Evolutionary conservation across 2,888 invertebrate species (phyloP).

Genomic region (Hydriomena furcata): DNA sequence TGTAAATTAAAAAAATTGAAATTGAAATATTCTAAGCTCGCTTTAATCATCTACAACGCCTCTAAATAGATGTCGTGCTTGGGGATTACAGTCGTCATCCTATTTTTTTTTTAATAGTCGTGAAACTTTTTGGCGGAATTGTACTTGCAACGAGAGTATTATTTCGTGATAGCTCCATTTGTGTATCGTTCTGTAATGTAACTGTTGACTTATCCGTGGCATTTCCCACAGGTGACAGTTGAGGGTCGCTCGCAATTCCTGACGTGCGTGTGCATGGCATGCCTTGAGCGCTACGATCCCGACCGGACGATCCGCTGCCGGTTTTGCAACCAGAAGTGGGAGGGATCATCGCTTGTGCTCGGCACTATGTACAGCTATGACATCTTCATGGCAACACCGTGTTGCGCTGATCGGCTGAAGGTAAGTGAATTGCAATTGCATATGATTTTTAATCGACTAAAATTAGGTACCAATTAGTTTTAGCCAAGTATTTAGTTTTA

Average conservation of each 20-base stretch:
- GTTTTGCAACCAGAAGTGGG: slow-evolving; percentile 94
- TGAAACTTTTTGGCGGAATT: too few relatives aligned
- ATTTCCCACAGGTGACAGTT: slow-evolving; percentile 90
- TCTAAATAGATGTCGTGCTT: too few relatives aligned
- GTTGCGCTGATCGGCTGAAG: slow-evolving; percentile 96
- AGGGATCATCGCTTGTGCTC: slow-evolving; percentile 95
- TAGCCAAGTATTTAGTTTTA: too few relatives aligned
- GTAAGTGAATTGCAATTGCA: too few relatives aligned
- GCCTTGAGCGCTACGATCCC: slow-evolving; percentile 92
- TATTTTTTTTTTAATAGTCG: too few relatives aligned
- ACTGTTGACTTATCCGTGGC: neutral
- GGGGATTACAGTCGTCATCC: too few relatives aligned
- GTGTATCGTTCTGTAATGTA: neutral
- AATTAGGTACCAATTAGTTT: too few relatives aligned
- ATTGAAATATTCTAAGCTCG: too few relatives aligned
- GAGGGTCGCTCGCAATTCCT: slow-evolving; percentile 95
- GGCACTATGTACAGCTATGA: slow-evolving; percentile 99
- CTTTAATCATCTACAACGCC: too few relatives aligned
- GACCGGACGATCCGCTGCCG: slow-evolving; percentile 91
- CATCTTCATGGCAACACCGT: slow-evolving; percentile 98
- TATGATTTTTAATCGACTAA: too few relatives aligned
- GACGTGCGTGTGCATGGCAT: slow-evolving; percentile 97
- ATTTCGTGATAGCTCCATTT: neutral
- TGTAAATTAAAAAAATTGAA: too few relatives aligned
- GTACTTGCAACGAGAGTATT: too few relatives aligned